Evolutionary conservation across 2,797 vertebrate species (phyloP).

Genomic region (Meriones psammophilus): DNA sequence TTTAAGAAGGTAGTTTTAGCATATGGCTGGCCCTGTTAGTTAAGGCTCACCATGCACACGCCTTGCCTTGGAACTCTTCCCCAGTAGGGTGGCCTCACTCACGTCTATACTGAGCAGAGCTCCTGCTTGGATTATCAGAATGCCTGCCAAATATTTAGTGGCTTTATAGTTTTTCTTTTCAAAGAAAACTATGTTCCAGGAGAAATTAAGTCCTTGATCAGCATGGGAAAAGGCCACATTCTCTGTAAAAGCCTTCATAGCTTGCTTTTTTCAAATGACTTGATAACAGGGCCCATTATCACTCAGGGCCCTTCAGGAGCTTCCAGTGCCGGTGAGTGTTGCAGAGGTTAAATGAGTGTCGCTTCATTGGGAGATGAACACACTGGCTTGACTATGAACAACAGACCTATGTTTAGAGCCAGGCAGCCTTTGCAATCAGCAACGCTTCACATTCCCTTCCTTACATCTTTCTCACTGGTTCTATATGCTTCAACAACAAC

Average conservation of each 20-base stretch:
- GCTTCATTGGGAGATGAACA: neutral
- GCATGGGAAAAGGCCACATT: neutral
- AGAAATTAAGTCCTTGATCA: neutral
- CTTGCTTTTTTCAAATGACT: neutral
- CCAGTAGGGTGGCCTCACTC: neutral
- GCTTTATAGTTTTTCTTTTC: neutral
- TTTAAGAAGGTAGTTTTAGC: neutral
- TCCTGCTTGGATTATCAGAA: neutral
- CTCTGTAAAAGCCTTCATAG: neutral
- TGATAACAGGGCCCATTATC: neutral
- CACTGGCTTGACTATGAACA: slow-evolving; percentile 44
- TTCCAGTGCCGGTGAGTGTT: neutral
- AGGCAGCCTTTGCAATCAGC: neutral
- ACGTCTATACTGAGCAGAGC: neutral
- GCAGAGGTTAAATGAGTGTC: neutral
- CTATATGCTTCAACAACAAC: neutral
- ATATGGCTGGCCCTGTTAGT: neutral
- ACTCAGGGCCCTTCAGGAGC: neutral
- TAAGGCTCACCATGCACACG: neutral
- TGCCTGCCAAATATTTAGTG: neutral
- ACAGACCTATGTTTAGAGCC: neutral
- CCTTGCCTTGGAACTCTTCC: neutral
- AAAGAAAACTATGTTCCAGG: slow-evolving; percentile 52
- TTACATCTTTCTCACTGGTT: neutral
- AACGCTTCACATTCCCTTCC: neutral